These are phyloP conservation scores for Sphaerophoria taeniata DNA, from an alignment of 2,888 invertebrate species.

Conservation along the genomic window DNA sequence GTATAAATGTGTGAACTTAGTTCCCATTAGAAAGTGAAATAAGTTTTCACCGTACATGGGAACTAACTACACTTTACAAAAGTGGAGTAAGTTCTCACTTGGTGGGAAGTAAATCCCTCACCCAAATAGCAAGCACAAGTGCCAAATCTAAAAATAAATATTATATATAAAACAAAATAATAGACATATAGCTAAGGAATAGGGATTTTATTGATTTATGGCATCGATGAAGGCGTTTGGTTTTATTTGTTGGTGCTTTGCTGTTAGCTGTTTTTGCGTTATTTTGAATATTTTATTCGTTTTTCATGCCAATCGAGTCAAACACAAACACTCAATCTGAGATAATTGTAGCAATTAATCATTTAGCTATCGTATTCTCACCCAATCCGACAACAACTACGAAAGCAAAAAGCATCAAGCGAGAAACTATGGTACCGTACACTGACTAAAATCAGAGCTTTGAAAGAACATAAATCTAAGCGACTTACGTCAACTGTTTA, in stretches of 20 bases:
- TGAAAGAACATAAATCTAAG: constrained; percentile 65
- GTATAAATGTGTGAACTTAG: too few relatives aligned
- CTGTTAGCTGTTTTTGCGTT: constrained; percentile 14
- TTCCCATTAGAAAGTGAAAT: too few relatives aligned
- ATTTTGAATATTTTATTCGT: constrained; percentile 42
- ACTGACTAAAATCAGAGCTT: constrained; percentile 55
- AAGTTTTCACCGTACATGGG: too few relatives aligned
- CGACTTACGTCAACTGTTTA: constrained; percentile 56
- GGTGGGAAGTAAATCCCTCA: too few relatives aligned
- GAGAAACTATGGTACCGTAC: background rate
- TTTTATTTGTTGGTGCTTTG: background rate
- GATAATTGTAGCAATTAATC: constrained; percentile 71
- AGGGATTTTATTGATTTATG: constrained; percentile 68
- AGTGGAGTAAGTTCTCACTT: constrained; percentile 50
- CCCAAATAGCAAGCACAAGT: constrained; percentile 47
- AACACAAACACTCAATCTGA: constrained; percentile 20
- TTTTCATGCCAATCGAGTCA: constrained; percentile 39
- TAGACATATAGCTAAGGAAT: constrained; percentile 49
- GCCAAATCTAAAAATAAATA: constrained; percentile 13
- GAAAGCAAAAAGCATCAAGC: constrained; percentile 8
- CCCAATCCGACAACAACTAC: background rate
- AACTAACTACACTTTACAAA: constrained; percentile 31
- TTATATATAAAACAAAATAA: constrained; percentile 11
- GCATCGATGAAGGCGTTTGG: constrained; percentile 46
- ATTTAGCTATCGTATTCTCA: constrained; percentile 29